Evolutionary conservation across 2,797 vertebrate genomes (phyloP).

Genomic region (Aldrovandia affinis): DNA sequence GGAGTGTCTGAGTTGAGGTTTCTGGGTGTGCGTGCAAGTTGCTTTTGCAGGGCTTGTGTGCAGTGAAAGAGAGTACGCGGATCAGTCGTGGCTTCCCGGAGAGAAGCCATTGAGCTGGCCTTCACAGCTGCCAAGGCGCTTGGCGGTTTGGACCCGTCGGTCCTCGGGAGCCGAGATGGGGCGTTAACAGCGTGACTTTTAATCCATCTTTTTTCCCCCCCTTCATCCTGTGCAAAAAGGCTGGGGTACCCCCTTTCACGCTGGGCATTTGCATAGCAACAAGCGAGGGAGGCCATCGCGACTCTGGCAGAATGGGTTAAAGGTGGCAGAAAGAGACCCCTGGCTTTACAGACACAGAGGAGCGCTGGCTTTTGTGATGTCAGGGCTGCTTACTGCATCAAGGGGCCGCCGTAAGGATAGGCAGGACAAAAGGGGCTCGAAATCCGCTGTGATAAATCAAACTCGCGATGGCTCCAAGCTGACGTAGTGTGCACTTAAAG

Average conservation of each 20-base stretch:
- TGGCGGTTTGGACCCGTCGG: conserved; percentile 7
- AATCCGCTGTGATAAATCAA: conserved; percentile 56
- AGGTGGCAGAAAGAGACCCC: conserved; percentile 41
- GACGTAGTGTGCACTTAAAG: conserved; percentile 39
- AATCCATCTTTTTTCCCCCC: conserved; percentile 66
- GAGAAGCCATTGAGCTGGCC: conserved; percentile 27
- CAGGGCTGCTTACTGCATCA: conserved; percentile 57
- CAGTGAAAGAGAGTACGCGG: conserved; percentile 28
- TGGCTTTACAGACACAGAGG: conserved; percentile 38
- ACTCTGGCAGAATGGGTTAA: conserved; percentile 73
- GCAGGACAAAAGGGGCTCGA: conserved; percentile 38
- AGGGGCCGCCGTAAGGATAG: conserved; percentile 57
- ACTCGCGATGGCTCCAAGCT: conserved; percentile 59
- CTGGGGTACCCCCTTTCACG: conserved; percentile 62
- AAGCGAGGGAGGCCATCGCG: conserved; percentile 56
- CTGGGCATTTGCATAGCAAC: conserved; percentile 78
- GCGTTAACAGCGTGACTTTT: conserved; percentile 66
- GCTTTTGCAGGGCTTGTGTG: conserved; percentile 26
- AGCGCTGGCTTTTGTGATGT: conserved; percentile 52
- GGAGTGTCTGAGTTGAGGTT: conserved; percentile 19
- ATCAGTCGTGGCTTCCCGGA: conserved; percentile 30
- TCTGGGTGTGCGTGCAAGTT: conserved; percentile 26
- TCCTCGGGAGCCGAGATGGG: conserved; percentile 51
- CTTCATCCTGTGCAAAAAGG: conserved; percentile 50
- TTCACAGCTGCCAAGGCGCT: conserved; percentile 22